Evolutionary conservation across 2,888 invertebrate genomes (phyloP).

Genomic region (Sacculina carcini): DNA sequence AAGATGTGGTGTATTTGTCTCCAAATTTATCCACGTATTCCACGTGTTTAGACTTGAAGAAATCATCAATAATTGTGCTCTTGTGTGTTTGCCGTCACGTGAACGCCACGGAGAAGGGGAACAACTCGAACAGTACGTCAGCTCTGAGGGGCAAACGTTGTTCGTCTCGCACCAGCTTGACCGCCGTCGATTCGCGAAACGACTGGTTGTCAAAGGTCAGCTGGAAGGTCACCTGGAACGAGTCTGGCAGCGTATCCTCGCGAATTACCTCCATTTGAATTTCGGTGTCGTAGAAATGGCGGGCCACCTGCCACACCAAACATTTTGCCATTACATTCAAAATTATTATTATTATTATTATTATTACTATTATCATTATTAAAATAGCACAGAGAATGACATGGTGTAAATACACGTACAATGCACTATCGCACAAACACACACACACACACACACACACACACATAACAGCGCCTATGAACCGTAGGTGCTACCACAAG

Average conservation of each 20-base stretch:
- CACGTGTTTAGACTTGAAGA: neutral
- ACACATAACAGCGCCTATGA: too few relatives aligned
- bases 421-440: too few relatives aligned
- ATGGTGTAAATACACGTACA: too few relatives aligned
- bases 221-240: constrained; percentile 70
- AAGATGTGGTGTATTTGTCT: too few relatives aligned
- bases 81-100: constrained; percentile 31
- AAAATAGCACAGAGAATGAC: too few relatives aligned
- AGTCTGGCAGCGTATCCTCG: constrained; percentile 64
- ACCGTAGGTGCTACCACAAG: too few relatives aligned
- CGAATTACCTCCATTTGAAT: constrained; percentile 68
- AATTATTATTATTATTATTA: neutral
- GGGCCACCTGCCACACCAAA: constrained; percentile 31
- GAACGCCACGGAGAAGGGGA: constrained; percentile 92
- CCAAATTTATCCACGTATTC: too few relatives aligned
- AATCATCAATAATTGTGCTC: neutral
- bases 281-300: constrained; percentile 81
- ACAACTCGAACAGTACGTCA: constrained; percentile 76
- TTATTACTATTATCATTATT: too few relatives aligned
- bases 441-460: too few relatives aligned
- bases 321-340: neutral
- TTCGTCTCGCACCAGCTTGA: constrained; percentile 62
- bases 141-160: constrained; percentile 68
- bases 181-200: constrained; percentile 40
- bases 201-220: constrained; percentile 81